Conservation (phyloP, 1,140 invertebrate species). For the Macrocentrus cingulum region DNA sequence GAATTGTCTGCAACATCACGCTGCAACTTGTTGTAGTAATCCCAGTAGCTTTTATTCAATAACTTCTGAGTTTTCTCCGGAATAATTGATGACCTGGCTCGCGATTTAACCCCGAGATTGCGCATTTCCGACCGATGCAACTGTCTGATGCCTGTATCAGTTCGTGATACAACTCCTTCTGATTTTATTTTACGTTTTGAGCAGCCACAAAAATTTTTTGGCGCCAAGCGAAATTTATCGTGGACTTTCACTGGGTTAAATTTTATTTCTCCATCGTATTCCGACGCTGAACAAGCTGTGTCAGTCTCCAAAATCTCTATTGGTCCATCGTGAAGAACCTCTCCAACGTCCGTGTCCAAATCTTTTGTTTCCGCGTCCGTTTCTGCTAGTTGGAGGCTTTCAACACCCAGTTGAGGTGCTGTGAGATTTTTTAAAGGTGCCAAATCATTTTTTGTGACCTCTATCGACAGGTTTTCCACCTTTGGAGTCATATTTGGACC, state of each 20-base stretch:
- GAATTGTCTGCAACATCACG: constrained; percentile 17
- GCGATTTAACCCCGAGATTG: constrained; percentile 1
- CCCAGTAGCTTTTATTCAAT: constrained; percentile 46
- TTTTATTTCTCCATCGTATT: neutral
- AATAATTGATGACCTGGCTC: constrained; percentile 32
- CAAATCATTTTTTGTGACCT: neutral
- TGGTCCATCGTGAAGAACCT: neutral
- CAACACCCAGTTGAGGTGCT: neutral
- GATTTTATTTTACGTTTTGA: neutral
- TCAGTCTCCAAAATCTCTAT: neutral
- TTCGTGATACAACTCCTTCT: neutral
- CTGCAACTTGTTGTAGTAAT: constrained; percentile 46
- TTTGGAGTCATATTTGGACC: constrained; percentile 12
- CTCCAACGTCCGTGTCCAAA: constrained; percentile 2
- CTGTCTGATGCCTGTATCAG: neutral
- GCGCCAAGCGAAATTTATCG: neutral
- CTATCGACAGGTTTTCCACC: neutral
- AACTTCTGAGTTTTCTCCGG: constrained; percentile 42
- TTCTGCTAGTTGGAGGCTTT: no score
- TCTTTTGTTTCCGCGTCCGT: constrained; percentile 12
- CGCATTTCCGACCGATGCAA: constrained; percentile 4
- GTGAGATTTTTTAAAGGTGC: constrained; percentile 2
- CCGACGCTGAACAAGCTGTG: constrained; percentile 13
- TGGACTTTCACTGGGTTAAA: neutral
- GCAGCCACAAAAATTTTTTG: neutral